Base-by-base conservation (phyloP, 2,797 vertebrate species). In the Rhincodon typus region DNA sequence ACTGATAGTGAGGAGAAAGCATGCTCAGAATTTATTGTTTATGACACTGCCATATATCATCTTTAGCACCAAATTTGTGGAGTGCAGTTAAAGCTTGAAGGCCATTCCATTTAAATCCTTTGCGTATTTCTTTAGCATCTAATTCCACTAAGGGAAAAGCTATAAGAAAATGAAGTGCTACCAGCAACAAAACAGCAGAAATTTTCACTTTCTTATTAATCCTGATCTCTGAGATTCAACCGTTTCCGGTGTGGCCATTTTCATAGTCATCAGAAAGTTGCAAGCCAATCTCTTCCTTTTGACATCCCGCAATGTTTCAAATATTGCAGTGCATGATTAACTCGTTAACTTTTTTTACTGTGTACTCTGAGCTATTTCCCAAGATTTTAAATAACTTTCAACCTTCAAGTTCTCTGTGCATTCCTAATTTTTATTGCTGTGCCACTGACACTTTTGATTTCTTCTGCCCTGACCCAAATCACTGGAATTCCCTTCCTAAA, bases 51-150 rank as follows among this genome's bases (percentile, higher is more conserved):
- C 66, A 94, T 42, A 38, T 69, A 42, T 94, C 66, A 21, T 94
- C 57, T 57, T 91, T 66, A 66, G 88, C 66, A 17, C 30, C n/a
- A 19, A 19, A n/a, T 34, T 17, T 94, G 62, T 93, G 90, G 62
- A 93, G 69, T 69, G n/a, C 38, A 19, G n/a, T 25, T 67, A 69
- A 69, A 94, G 62, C 38, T 50, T 94, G 91, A 94, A 94, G 91
- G 91, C 69, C 62, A 69, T 17, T 94, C 66, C 38, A 19, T 69
- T 38, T 94, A 67, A 69, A 67, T 69, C n/a, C 38, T 94, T 69
- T 66, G 62, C 6, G 19, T 94, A 69, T 69, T 94, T 94, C 66
- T 94, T 38, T 12, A 53, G 30, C 50, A 53, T 88, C 86, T 67
- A n/a, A 66, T 69, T 94, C 38, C 34, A 67, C 69, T 30, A 50